Evolutionary conservation across 2,888 invertebrate species (phyloP).

Genomic region (Papilio protenor): DNA sequence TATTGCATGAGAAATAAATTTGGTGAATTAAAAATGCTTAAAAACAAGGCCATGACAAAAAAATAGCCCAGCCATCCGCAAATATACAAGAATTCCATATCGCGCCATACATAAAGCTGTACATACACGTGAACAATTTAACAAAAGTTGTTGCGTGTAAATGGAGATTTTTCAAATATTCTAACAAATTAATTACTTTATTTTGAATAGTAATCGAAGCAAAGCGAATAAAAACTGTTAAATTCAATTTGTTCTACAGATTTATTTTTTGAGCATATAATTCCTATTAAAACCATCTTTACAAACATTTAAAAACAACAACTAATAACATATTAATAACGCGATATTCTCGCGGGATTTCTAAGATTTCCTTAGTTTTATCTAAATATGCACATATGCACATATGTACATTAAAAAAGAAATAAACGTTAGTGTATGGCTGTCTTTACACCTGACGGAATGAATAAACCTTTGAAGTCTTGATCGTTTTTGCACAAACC

Average conservation of each 20-base stretch:
- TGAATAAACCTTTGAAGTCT: constrained; percentile 27
- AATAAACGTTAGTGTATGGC: background rate
- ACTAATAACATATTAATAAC: no score
- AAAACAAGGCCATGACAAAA: constrained; percentile 3
- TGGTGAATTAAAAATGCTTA: background rate
- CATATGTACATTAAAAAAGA: background rate
- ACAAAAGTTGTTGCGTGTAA: background rate
- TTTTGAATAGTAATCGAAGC: no score
- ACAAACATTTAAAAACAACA: background rate
- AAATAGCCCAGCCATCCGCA: constrained; percentile 18
- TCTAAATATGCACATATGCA: no score
- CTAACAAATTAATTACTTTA: no score
- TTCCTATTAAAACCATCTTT: no score
- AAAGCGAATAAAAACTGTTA: no score
- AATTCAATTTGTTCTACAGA: no score
- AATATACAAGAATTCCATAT: constrained; percentile 27
- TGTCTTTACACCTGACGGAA: constrained; percentile 1
- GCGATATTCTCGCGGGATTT: no score
- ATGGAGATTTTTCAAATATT: no score
- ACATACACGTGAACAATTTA: background rate
- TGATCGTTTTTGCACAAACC: constrained; percentile 54
- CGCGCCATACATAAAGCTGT: constrained; percentile 16
- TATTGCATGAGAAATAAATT: constrained; percentile 14
- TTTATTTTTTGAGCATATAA: no score
- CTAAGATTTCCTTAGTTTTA: no score